Evolutionary conservation across 2,113 vertebrate species (phyloP), one percentile per base, ranked within the genome.

Genomic region (Neotoma lepida): DNA sequence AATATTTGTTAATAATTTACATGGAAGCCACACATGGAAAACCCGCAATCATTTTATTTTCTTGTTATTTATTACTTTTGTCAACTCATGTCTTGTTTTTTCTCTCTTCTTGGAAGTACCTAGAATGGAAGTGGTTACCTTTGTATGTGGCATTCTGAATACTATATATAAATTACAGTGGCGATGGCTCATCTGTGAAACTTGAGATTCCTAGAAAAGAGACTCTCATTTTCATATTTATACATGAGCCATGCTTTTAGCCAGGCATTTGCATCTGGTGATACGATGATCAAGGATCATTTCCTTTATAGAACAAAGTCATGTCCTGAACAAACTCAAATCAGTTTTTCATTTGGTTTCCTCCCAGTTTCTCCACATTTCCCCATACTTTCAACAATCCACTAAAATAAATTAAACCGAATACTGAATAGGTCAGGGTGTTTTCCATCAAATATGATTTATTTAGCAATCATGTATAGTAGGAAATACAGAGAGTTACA

Each of bases 371-470:
- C n/a, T 15, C 66, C 39, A n/a, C 9, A 44, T 87, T 77, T 90
- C 35, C 49, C 58, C 88, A 96, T 95, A 92, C 54, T 85, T 77
- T 88, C 77, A 90, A 80, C 4, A 5, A n/a, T 94, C 91, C 76
- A 70, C 56, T 81, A 96, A 97, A 91, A 44, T 61, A 76, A 94
- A 92, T 85, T 94, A 82, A n/a, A 97, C 93, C 87, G 81, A 95
- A 97, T 44, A 97, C 26, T 96, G 96, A 92, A 70, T 98, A 81
- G 86, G 95, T 97, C 94, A 96, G 54, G 39, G 93, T 97, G 70
- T 81, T 97, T 97, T 96, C 96, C 96, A 96, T 98, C 97, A 97
- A 97, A 97, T 98, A 95, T 97, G 82, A 98, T 98, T 98, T 98
- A 98, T 98, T 98, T 97, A 96, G 95, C 94, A 98, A 97, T 97